Evolutionary conservation across 1,140 invertebrate species (phyloP).

Genomic region (Notospermus geniculatus): DNA sequence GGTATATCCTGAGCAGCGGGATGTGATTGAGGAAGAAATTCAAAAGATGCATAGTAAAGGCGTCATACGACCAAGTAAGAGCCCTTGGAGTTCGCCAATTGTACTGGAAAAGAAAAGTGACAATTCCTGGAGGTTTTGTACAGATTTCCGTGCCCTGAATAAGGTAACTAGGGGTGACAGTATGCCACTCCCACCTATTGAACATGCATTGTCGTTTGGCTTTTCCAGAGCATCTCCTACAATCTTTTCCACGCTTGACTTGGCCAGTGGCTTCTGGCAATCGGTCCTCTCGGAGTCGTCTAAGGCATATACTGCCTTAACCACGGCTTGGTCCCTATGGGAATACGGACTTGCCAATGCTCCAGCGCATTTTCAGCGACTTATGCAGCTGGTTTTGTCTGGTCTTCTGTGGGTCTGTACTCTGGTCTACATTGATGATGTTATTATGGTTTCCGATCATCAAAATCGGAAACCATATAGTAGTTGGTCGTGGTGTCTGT

Average conservation of each 20-base stretch:
- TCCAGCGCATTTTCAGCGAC: background rate
- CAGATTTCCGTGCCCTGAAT: constrained; percentile 38
- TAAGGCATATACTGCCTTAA: background rate
- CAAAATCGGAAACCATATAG: no score
- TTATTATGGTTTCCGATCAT: no score
- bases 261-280: no score
- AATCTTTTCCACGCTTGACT: no score
- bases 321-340: background rate
- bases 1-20: background rate
- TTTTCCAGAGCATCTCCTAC: no score
- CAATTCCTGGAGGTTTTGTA: constrained; percentile 31
- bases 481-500: no score
- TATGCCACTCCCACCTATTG: constrained; percentile 35
- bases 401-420: constrained; percentile 24
- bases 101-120: constrained; percentile 40
- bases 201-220: constrained; percentile 27
- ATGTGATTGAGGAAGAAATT: constrained; percentile 15
- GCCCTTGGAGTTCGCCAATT: constrained; percentile 37
- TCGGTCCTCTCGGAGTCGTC: no score
- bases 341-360: background rate
- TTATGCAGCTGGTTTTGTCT: constrained; percentile 33
- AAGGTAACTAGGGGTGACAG: constrained; percentile 27
- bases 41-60: constrained; percentile 19
- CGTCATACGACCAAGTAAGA: constrained; percentile 32
- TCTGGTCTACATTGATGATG: constrained; percentile 59